A percentile compares a stretch with the other conserved stretches of the same genome.
Evolutionary conservation across 2,797 vertebrate genomes (phyloP).

Genomic region (Nothura maculosa): DNA sequence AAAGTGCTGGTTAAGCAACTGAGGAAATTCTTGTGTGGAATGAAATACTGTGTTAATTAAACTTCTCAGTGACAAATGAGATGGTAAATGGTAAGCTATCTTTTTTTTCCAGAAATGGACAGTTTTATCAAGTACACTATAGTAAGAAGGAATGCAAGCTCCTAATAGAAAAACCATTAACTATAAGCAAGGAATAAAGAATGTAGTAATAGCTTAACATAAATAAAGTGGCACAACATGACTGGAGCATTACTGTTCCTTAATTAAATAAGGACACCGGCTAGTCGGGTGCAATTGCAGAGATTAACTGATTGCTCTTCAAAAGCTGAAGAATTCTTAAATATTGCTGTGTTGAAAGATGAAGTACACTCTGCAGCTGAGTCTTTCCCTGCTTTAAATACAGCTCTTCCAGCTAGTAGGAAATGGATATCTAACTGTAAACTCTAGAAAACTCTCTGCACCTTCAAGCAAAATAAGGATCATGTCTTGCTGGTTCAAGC

Average conservation of each 20-base stretch:
- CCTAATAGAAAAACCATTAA: background rate
- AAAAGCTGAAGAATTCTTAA: background rate
- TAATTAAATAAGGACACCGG: background rate
- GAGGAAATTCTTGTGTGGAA: background rate
- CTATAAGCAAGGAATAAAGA: background rate
- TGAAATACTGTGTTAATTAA: background rate
- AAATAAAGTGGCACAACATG: background rate
- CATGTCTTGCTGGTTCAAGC: background rate
- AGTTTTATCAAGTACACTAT: background rate
- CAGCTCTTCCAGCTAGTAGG: background rate
- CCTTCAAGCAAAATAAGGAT: background rate
- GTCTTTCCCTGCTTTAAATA: background rate
- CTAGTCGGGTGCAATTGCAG: background rate
- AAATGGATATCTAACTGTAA: background rate
- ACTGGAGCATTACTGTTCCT: background rate
- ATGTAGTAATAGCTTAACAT: background rate
- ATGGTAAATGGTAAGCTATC: background rate
- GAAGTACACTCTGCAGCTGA: background rate
- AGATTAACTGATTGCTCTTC: background rate
- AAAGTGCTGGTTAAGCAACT: background rate
- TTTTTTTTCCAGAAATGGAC: background rate
- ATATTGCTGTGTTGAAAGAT: background rate
- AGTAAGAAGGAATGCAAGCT: background rate
- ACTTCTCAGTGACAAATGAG: background rate
- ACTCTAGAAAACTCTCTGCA: background rate